A percentile compares a stretch with the other conserved stretches of the same genome.
phyloP scores from a whole-genome alignment of 2,113 vertebrate genomes.

The Xiphophorus maculatus region DNA sequence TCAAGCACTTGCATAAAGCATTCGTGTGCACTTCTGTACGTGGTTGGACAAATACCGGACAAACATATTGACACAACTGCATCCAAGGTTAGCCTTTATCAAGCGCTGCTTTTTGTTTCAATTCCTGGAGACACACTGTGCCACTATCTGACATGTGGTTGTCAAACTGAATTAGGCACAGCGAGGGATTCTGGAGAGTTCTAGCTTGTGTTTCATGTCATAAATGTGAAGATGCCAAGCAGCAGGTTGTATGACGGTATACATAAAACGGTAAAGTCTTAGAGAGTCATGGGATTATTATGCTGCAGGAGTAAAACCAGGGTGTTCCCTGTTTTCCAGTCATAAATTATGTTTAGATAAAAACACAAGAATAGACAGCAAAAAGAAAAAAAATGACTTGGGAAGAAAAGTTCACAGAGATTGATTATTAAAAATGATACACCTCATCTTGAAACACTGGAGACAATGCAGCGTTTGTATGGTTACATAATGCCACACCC shows the following conservation, averaged over 20 bases:
- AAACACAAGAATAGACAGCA: constrained; percentile 15
- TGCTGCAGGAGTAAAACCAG: constrained; percentile 37
- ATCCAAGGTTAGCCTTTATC: background rate
- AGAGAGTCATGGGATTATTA: constrained; percentile 21
- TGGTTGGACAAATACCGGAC: background rate
- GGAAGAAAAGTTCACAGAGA: constrained; percentile 4
- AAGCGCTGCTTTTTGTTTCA: background rate
- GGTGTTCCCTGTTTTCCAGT: constrained; percentile 41
- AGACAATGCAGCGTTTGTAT: constrained; percentile 24
- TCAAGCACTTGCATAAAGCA: background rate
- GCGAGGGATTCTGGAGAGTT: constrained; percentile 16
- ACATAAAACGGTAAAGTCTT: constrained; percentile 51
- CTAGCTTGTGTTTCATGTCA: constrained; percentile 32
- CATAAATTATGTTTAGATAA: constrained; percentile 23
- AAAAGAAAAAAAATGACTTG: background rate
- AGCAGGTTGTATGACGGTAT: constrained; percentile 38
- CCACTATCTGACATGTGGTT: constrained; percentile 6
- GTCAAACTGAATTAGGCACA: constrained; percentile 10
- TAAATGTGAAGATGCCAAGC: constrained; percentile 52
- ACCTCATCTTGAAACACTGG: constrained; percentile 14
- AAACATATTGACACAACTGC: background rate
- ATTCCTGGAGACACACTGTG: background rate
- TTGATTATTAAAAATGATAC: constrained; percentile 19
- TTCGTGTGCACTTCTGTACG: constrained; percentile 1
- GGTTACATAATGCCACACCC: too few relatives aligned